Evolutionary conservation across 2,888 invertebrate species (phyloP).

Genomic region (Epirrhoe alternata): DNA sequence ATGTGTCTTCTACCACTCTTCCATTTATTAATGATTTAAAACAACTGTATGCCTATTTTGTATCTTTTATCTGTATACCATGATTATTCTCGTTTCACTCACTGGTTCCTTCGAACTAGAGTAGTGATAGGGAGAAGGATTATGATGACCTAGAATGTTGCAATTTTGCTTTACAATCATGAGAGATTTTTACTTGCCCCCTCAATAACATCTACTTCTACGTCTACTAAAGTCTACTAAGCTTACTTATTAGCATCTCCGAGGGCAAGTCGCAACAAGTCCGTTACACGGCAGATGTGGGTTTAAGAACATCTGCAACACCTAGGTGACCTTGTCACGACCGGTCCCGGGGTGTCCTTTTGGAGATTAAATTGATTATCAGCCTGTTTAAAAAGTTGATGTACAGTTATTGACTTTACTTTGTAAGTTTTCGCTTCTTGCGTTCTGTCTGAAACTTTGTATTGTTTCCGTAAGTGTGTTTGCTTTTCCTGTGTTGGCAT

Average conservation of each 20-base stretch:
- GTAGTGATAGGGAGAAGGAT: too few species aligned
- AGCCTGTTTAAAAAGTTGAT: conserved; percentile 21
- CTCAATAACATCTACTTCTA: neutral
- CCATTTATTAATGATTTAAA: too few species aligned
- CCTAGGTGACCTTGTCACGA: conserved; percentile 50
- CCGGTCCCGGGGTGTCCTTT: conserved; percentile 43
- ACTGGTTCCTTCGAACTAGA: too few species aligned
- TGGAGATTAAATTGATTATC: conserved; percentile 31
- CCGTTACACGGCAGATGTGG: conserved; percentile 44
- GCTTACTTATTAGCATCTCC: conserved; percentile 11
- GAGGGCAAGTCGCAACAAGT: conserved; percentile 36
- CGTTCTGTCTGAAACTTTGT: conserved; percentile 8
- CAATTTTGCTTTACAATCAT: neutral
- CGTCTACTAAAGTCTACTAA: neutral
- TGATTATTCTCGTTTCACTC: too few species aligned
- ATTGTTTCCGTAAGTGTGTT: neutral
- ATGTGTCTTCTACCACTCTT: too few species aligned
- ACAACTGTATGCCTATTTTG: too few species aligned
- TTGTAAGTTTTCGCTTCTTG: conserved; percentile 23
- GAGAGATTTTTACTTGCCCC: neutral
- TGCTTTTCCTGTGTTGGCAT: neutral
- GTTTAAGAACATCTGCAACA: conserved; percentile 48
- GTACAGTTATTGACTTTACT: conserved; percentile 27
- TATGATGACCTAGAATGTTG: neutral
- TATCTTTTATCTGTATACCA: too few species aligned